These are phyloP conservation scores for Phenganax stokvisi DNA, from an alignment of 92 coral and sea anemone species.

Conservation along the genomic window DNA sequence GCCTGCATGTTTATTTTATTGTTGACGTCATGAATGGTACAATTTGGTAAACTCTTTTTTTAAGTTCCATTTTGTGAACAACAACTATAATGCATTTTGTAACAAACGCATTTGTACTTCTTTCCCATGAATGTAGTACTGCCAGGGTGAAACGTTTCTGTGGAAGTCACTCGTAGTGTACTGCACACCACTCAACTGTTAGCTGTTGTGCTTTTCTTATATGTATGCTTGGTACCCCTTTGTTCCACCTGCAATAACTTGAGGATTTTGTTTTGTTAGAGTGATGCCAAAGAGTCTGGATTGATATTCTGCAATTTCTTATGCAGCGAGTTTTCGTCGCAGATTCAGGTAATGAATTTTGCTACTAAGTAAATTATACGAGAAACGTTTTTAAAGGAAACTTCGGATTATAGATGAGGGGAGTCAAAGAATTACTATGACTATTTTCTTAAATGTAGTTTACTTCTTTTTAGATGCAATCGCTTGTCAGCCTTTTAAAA, in stretches of 20 bases:
- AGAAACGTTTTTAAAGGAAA: too few species aligned
- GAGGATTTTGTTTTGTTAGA: constrained; percentile 35
- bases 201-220: neutral
- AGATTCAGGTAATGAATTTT: constrained; percentile 56
- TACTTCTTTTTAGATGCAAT: constrained; percentile 55
- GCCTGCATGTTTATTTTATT: too few species aligned
- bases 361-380: neutral
- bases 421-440: neutral
- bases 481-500: constrained; percentile 65
- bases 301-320: constrained; percentile 69
- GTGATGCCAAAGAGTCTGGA: constrained; percentile 53
- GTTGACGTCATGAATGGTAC: too few species aligned
- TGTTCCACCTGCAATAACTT: neutral
- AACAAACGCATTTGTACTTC: too few species aligned
- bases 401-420: too few species aligned
- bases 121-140: too few species aligned
- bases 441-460: neutral
- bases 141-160: too few species aligned
- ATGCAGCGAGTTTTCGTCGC: constrained; percentile 70
- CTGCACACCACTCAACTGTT: neutral
- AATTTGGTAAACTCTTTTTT: too few species aligned
- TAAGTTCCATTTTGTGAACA: too few species aligned
- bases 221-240: neutral
- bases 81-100: too few species aligned
- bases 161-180: too few species aligned